Conservation (phyloP, 1,140 invertebrate species). For the Megalonaias nervosa region DNA sequence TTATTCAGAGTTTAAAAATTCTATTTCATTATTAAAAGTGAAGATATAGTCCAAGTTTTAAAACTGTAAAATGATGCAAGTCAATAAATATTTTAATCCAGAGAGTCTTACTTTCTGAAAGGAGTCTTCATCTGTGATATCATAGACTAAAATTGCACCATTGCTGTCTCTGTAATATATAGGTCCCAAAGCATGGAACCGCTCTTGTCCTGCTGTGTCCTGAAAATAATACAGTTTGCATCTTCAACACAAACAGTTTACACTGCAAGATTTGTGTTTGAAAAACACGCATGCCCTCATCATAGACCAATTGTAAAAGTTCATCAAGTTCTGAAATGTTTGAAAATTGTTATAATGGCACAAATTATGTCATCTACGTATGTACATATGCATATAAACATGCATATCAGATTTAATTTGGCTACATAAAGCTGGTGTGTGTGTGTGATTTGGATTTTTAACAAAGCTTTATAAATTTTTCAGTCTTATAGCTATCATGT, state of each 20-base stretch:
- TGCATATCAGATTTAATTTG: not conserved
- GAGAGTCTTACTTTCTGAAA: constrained; percentile 89
- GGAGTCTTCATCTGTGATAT: constrained; percentile 98
- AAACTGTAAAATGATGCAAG: not conserved
- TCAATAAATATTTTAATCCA: not conserved
- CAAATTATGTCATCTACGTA: too few relatives aligned
- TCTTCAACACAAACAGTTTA: too few relatives aligned
- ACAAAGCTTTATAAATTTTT: too few relatives aligned
- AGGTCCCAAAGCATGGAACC: constrained; percentile 92
- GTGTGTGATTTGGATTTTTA: too few relatives aligned
- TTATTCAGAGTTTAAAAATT: too few relatives aligned
- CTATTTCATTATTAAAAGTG: too few relatives aligned
- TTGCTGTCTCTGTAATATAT: constrained; percentile 99
- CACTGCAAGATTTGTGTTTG: too few relatives aligned
- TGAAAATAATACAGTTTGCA: constrained; percentile 40
- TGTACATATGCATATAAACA: too few relatives aligned
- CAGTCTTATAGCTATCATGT: too few relatives aligned
- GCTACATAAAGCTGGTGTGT: too few relatives aligned
- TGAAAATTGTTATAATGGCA: not conserved
- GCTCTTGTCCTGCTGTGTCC: constrained; percentile 96
- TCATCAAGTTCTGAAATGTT: not conserved
- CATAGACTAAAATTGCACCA: constrained; percentile 98
- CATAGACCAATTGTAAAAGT: not conserved
- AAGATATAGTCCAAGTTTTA: too few relatives aligned
- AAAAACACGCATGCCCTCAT: too few relatives aligned